Conservation (phyloP, 2,113 vertebrate species). For the Columbina picui region DNA sequence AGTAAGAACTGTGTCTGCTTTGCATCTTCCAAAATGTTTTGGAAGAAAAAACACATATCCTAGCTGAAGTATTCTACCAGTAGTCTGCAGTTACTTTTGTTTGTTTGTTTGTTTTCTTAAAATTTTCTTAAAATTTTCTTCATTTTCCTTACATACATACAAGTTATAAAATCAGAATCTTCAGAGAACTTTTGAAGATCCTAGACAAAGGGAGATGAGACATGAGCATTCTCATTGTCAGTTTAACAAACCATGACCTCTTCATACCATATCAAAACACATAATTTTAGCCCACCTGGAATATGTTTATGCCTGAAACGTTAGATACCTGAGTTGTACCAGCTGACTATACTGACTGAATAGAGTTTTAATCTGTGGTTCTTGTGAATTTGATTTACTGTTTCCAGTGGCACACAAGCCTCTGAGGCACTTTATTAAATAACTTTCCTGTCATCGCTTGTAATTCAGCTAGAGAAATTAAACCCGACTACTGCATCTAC, state of each 20-base stretch:
- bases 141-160: neutral
- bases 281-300: neutral
- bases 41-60: neutral
- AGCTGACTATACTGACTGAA: neutral
- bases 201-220: neutral
- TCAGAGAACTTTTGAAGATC: neutral
- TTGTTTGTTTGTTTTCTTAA: neutral
- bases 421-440: neutral
- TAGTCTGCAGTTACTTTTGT: neutral
- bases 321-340: neutral
- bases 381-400: neutral
- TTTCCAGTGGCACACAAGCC: neutral
- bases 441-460: neutral
- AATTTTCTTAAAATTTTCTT: neutral
- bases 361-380: neutral
- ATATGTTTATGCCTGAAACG: neutral
- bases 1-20: neutral
- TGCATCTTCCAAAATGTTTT: neutral
- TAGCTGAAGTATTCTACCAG: neutral
- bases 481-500: neutral
- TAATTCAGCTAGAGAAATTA: neutral
- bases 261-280: rapidly evolving
- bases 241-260: neutral
- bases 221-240: neutral
- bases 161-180: neutral